Base-by-base conservation (phyloP, 2,888 invertebrate species). In the Camponotus fellah region DNA sequence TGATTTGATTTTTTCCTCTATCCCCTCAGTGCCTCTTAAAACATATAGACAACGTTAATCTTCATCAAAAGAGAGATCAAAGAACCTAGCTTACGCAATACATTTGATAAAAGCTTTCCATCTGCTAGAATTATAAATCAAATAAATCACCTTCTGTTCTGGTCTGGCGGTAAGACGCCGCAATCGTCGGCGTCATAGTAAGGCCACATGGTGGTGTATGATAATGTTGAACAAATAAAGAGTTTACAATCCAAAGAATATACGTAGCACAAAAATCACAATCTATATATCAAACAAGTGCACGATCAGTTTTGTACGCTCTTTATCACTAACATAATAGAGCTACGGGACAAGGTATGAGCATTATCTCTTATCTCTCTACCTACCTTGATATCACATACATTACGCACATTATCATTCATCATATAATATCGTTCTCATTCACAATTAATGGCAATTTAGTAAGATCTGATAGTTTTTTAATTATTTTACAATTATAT, bases 111-210 rank as follows among this genome's bases (percentile, higher is more conserved):
- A 53, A 3, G 17, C 21, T 14, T 64, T 26, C 37, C 75, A 64
- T 64, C 64, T 81, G 58, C 32, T 32, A n/a, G 14, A 26, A 53
- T 60, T 69, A 69, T 34, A 80, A 66, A 12, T 69, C 12, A 46
- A 69, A 43, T 12, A 46, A 74, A 62, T 95, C 96, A 98, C 98
- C 98, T 97, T 96, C 98, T 96, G 94, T 98, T 98, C 90, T 97
- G 96, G 95, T 98, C 98, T 83, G 97, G 97, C 87, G 98, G 98
- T 92, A 98, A 95, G 91, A 98, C 97, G 95, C 98, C 98, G 97
- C 97, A 97, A 94, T 98, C 98, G 84, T 97, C 95, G 14, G 92
- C 96, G 95, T 98, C 98, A 94, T 97, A 97, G 93, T 96, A 96
- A 65, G 96, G 95, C 95, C 96, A 96, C 96, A 96, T 96, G 86